These are phyloP conservation scores for Ictidomys tridecemlineatus DNA, from an alignment of 2,113 vertebrate species.

Conservation along the genomic window DNA sequence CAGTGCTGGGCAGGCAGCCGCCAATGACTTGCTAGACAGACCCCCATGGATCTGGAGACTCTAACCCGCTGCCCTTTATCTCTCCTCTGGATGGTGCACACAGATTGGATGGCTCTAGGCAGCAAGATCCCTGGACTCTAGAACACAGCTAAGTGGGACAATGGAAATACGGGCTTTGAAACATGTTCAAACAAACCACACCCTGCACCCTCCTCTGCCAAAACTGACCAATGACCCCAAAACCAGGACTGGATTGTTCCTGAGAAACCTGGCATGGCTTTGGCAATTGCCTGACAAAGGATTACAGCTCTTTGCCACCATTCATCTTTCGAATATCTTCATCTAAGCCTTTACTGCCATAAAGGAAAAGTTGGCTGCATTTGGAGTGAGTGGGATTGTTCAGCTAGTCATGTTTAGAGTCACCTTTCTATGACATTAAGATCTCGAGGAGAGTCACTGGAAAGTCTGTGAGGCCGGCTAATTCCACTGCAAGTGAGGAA, in stretches of 20 bases:
- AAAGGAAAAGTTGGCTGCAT: not conserved
- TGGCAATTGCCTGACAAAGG: not conserved
- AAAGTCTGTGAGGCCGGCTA: constrained; percentile 62
- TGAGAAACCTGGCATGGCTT: not conserved
- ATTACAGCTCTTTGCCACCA: not conserved
- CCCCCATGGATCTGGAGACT: constrained; percentile 45
- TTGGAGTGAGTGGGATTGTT: not conserved
- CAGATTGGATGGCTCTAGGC: constrained; percentile 1
- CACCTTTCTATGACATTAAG: constrained; percentile 68
- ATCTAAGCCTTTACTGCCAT: not conserved
- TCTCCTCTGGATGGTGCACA: not conserved
- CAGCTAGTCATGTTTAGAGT: constrained; percentile 17
- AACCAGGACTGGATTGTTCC: not conserved
- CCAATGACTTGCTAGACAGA: constrained; percentile 39
- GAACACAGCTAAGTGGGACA: constrained; percentile 38
- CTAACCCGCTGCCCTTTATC: not conserved
- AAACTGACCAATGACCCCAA: constrained; percentile 17
- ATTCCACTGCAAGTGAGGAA: constrained; percentile 69
- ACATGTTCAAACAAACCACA: constrained; percentile 31
- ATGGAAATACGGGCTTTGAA: constrained; percentile 42
- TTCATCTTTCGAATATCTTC: not conserved
- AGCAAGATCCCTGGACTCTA: constrained; percentile 46
- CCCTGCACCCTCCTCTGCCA: not conserved
- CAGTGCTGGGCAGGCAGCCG: not conserved
- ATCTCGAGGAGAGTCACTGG: constrained; percentile 54